phyloP scores from a whole-genome alignment of 1,140 invertebrate genomes.

The Hyles euphorbiae region DNA sequence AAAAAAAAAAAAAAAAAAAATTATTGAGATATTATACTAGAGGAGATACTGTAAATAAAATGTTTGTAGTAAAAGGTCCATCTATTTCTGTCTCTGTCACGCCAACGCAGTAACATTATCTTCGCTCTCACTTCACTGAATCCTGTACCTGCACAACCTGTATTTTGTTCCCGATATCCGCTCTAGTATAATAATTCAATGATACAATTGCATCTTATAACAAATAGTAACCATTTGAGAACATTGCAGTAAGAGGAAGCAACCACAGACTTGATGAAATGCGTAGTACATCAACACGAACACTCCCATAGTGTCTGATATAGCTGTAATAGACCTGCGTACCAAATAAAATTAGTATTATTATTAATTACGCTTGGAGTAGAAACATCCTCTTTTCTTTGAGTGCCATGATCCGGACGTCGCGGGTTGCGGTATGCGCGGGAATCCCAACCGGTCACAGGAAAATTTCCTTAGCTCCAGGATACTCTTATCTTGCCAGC shows the following conservation, averaged over 20 bases:
- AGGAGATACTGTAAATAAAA: too few relatives aligned
- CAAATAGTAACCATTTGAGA: slow-evolving; percentile 7
- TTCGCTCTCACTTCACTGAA: neutral
- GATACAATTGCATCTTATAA: neutral
- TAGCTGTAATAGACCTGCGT: neutral
- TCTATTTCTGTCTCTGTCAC: neutral
- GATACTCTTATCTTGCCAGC: too few relatives aligned
- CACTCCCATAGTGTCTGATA: slow-evolving; percentile 10
- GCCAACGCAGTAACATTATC: neutral
- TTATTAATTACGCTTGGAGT: neutral
- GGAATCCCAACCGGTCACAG: neutral
- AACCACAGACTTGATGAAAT: slow-evolving; percentile 13
- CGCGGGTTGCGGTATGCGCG: neutral
- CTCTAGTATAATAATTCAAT: neutral
- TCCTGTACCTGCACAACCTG: too few relatives aligned
- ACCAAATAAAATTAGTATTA: neutral
- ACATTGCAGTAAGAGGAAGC: slow-evolving; percentile 9
- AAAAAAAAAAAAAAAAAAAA: too few relatives aligned
- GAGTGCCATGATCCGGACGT: neutral
- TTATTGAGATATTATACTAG: too few relatives aligned
- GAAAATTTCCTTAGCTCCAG: too few relatives aligned
- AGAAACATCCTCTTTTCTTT: neutral
- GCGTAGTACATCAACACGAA: slow-evolving; percentile 5
- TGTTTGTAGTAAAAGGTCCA: neutral
- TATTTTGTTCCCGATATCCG: too few relatives aligned